Conservation (phyloP, 1,140 invertebrate species). For the Mesaphorura yosii region DNA sequence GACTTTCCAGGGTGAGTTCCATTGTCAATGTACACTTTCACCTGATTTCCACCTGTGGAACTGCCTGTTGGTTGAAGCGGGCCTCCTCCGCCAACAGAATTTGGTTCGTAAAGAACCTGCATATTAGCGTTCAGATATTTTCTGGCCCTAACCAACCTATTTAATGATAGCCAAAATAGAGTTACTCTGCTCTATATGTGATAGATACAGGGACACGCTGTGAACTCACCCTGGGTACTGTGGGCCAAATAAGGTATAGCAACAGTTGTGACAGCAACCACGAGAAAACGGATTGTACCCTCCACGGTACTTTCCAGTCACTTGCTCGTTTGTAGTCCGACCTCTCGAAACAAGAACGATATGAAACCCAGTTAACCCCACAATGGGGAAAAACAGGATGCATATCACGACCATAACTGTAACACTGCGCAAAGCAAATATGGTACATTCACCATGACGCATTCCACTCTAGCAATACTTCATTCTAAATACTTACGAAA, state of each 20-base stretch:
- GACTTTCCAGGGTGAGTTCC: conserved; percentile 34
- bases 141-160: conserved; percentile 19
- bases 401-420: conserved; percentile 82
- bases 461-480: not conserved
- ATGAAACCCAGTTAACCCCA: conserved; percentile 95
- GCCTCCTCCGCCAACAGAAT: not conserved
- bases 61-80: conserved; percentile 1
- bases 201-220: not conserved
- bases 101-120: conserved; percentile 18
- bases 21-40: conserved; percentile 93
- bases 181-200: not conserved
- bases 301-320: conserved; percentile 94
- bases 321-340: conserved; percentile 99
- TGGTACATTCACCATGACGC: not conserved
- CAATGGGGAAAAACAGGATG: conserved; percentile 87
- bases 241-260: conserved; percentile 87
- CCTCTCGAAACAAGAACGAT: conserved; percentile 90
- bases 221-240: conserved; percentile 82
- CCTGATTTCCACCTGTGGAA: conserved; percentile 53
- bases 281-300: conserved; percentile 93
- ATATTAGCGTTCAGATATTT: conserved; percentile 10
- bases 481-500: conserved; percentile 62
- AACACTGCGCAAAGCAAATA: conserved; percentile 50
- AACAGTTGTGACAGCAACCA: conserved; percentile 88
- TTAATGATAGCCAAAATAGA: conserved; percentile 1